Percentiles rank a stretch among this genome's conserved stretches.
Evolutionary conservation across 2,888 invertebrate species (phyloP).

Genomic region (Onchidella celtica): DNA sequence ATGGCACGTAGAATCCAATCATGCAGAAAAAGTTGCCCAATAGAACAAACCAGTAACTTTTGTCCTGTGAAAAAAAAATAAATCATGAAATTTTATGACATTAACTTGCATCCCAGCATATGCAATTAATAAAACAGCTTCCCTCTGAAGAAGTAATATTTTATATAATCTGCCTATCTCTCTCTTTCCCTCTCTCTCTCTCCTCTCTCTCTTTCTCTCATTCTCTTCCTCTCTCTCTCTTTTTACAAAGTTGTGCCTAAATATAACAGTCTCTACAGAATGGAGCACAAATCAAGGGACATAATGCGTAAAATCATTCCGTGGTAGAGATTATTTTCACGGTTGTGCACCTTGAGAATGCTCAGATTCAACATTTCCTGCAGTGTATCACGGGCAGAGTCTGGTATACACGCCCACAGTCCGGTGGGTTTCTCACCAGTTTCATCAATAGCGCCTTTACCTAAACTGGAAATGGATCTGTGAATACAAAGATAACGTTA

Average conservation of each 20-base stretch:
- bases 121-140: no score
- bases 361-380: conserved; percentile 95
- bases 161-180: background rate
- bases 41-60: conserved; percentile 94
- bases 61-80: conserved; percentile 83
- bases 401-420: conserved; percentile 74
- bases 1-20: conserved; percentile 77
- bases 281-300: no score
- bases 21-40: conserved; percentile 87
- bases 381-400: conserved; percentile 81
- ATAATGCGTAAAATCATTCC: no score
- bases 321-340: no score
- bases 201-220: conserved; percentile 5
- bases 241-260: background rate
- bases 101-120: no score
- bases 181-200: background rate
- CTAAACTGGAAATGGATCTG: conserved; percentile 27
- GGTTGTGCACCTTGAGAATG: conserved; percentile 84
- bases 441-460: background rate
- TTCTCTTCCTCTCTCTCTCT: conserved; percentile 6
- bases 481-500: no score
- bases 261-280: no score
- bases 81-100: no score
- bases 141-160: no score
- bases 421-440: conserved; percentile 81